Evolutionary conservation across 2,113 vertebrate species (phyloP).

Genomic region (Leptocoma aspasia): DNA sequence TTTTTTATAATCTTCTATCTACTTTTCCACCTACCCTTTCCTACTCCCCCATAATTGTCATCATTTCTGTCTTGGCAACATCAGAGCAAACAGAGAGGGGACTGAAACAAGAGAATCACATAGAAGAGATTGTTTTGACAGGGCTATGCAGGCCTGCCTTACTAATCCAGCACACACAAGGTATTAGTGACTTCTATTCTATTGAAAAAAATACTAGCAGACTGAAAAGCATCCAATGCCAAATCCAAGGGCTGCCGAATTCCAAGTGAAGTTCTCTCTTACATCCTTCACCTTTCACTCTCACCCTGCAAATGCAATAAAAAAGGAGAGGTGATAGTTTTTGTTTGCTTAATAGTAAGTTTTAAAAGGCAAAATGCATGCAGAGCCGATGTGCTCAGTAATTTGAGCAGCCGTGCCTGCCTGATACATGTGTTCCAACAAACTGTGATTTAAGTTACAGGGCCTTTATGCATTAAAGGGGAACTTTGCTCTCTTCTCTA

Average conservation of each 20-base stretch:
- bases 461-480: not conserved
- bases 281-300: not conserved
- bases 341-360: not conserved
- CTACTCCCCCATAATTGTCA: not conserved
- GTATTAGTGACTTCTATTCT: not conserved
- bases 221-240: not conserved
- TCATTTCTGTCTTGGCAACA: not conserved
- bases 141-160: not conserved
- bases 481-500: not conserved
- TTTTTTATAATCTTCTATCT: not conserved
- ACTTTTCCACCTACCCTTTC: not conserved
- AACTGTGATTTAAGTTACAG: not conserved
- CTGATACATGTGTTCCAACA: not conserved
- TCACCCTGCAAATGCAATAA: not conserved
- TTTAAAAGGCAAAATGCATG: not conserved
- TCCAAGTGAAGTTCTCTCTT: not conserved
- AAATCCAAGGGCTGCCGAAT: not conserved
- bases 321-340: not conserved
- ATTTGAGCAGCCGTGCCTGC: not conserved
- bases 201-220: not conserved
- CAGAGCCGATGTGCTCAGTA: not conserved
- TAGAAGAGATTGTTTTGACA: constrained; percentile 30
- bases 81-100: not conserved
- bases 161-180: not conserved
- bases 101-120: constrained; percentile 29